Base-by-base conservation (phyloP, 1,140 invertebrate genomes). In the Laupala kohalensis region DNA sequence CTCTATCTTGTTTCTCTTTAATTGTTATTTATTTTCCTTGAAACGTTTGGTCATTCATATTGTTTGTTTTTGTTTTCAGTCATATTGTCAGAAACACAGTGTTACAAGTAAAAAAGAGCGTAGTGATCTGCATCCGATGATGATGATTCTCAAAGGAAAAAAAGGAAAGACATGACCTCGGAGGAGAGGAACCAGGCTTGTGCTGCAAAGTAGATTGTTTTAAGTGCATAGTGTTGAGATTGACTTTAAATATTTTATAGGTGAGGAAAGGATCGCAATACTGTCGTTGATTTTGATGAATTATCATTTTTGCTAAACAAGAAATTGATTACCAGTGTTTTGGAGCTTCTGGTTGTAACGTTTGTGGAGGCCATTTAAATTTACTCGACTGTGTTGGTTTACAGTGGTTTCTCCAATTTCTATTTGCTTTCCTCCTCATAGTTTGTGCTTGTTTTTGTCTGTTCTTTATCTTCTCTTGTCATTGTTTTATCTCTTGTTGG, bases 1-100 rank as follows among this genome's bases (percentile, higher is more conserved):
- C n/a, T 24, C 19, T 5, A 19, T 23, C 62, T 9, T 71, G 62
- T 15, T 72, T 15, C 25, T 67, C 25, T n/a, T 63, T 63, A 30
- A 29, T 3, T 67, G 63, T 64, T 24, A 6, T 37, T 53, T 53
- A 2, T 1, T 53, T 53, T 53, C 37, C n/a, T n/a, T n/a, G n/a
- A n/a, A 53, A 2, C 9, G 37, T 53, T 53, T 53, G 37, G 9
- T 53, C 19, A 0, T 2, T 13, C 19, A 4, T 53, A 19, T 9
- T 53, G 37, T 13, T 53, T 53, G 4, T 53, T 1, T 2, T 30
- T 29, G 1, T 75, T 81, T 83, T 24, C 77, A 90, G 85, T 97
- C 95, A 1, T 97, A 96, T 81, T 98, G 96, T 85, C 90, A 93
- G 76, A 97, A 96, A 80, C 96, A 98, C 81, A 95, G 94, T 82